These are phyloP conservation scores for Scomber colias DNA, from an alignment of 2,113 vertebrate species.

Conservation along the genomic window DNA sequence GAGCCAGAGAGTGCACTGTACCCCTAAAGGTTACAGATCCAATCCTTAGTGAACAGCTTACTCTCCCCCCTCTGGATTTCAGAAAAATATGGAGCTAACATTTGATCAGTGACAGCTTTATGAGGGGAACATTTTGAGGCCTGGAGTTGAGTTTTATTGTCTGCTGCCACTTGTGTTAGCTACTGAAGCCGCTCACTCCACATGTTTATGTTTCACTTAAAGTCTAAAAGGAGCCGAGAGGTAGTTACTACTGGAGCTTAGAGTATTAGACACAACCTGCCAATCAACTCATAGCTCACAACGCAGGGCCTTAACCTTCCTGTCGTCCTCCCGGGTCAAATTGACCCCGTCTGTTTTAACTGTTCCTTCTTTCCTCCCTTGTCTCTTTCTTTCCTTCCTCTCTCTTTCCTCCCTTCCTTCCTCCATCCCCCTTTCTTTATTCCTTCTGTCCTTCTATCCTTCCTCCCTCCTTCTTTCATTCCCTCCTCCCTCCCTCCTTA, in stretches of 20 bases:
- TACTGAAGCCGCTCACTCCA: not conserved
- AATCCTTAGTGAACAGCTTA: constrained; percentile 10
- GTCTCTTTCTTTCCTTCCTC: no score
- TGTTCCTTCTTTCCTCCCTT: no score
- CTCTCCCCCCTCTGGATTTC: not conserved
- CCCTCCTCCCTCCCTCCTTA: no score
- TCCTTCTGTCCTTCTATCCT: no score
- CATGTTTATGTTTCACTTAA: not conserved
- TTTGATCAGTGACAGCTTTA: not conserved
- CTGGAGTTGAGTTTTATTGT: not conserved
- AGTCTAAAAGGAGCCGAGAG: not conserved
- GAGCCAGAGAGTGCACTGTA: not conserved
- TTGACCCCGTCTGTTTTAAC: no score
- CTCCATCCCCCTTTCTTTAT: no score
- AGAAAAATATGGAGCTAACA: not conserved
- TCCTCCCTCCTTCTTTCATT: no score
- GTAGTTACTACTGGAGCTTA: no score
- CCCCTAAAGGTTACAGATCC: constrained; percentile 40
- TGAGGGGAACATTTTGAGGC: not conserved
- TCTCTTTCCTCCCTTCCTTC: no score
- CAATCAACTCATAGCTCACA: not conserved
- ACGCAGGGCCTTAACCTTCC: not conserved
- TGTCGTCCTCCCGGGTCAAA: no score
- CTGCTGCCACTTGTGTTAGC: not conserved
- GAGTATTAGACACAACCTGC: not conserved